phyloP scores from a whole-genome alignment of 1,140 invertebrate genomes.

The Coelopa frigida region DNA sequence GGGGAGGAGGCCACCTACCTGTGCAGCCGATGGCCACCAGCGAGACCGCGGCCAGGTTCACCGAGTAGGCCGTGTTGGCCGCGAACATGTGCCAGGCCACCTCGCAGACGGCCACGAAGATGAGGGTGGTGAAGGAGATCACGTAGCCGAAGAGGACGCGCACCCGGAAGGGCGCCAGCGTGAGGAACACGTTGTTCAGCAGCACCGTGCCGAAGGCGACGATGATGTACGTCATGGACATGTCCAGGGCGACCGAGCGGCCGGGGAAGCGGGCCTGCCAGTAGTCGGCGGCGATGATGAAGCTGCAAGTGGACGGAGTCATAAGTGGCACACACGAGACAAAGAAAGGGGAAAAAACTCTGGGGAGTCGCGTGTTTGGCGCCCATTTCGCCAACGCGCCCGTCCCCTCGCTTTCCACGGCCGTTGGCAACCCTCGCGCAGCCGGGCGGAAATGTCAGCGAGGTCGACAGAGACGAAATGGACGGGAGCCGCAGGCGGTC shows the following conservation, averaged over 20 bases:
- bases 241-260: slow-evolving; percentile 82
- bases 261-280: slow-evolving; percentile 76
- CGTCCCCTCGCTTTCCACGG: no score
- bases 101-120: slow-evolving; percentile 77
- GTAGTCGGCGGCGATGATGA: slow-evolving; percentile 84
- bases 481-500: no score
- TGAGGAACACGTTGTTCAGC: slow-evolving; percentile 77
- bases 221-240: slow-evolving; percentile 83
- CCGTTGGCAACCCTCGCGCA: no score
- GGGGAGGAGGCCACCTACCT: slow-evolving; percentile 47
- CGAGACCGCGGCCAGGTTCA: slow-evolving; percentile 76
- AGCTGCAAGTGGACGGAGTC: no score
- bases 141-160: slow-evolving; percentile 83
- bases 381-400: no score
- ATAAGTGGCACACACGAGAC: neutral
- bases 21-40: slow-evolving; percentile 83
- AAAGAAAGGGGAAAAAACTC: no score
- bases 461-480: no score
- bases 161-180: slow-evolving; percentile 71
- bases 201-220: slow-evolving; percentile 80
- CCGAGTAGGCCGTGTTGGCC: slow-evolving; percentile 59
- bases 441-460: no score
- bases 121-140: slow-evolving; percentile 69
- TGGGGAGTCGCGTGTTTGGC: no score
- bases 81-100: slow-evolving; percentile 76